These are phyloP conservation scores for Drosophila picticornis DNA, from an alignment of 2,888 invertebrate species.

Conservation along the genomic window DNA sequence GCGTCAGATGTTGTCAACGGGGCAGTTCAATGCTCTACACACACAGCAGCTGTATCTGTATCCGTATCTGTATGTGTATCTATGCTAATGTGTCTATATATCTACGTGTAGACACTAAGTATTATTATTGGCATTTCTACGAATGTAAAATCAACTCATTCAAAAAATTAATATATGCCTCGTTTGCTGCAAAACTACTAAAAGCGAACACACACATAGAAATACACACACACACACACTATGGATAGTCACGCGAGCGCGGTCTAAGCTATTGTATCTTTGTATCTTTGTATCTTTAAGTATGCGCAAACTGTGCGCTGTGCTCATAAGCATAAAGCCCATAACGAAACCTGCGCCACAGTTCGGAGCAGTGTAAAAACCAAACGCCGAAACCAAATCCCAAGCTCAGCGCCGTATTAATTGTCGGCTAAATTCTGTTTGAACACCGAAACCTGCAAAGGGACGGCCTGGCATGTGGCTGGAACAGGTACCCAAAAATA, in stretches of 20 bases:
- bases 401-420: conserved; percentile 70
- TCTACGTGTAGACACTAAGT: conserved; percentile 36
- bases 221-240: background rate
- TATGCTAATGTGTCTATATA: conserved; percentile 37
- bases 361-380: conserved; percentile 4
- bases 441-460: conserved; percentile 57
- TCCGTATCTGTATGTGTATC: conserved; percentile 5
- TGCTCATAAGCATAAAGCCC: conserved; percentile 65
- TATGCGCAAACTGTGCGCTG: conserved; percentile 52
- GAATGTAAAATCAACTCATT: conserved; percentile 68
- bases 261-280: conserved; percentile 53
- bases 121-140: conserved; percentile 69
- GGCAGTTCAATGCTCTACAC: conserved; percentile 45
- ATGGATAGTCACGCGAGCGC: conserved; percentile 41
- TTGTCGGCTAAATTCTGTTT: conserved; percentile 78
- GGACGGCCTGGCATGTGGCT: conserved; percentile 29
- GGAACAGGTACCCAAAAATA: conserved; percentile 49
- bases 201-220: conserved; percentile 19
- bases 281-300: conserved; percentile 49
- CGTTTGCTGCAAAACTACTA: conserved; percentile 35
- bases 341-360: conserved; percentile 53
- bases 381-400: conserved; percentile 32
- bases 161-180: conserved; percentile 71
- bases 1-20: conserved; percentile 7
- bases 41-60: background rate